These are phyloP conservation scores for Nomada fucata DNA, from an alignment of 2,888 invertebrate species.

Conservation along the genomic window DNA sequence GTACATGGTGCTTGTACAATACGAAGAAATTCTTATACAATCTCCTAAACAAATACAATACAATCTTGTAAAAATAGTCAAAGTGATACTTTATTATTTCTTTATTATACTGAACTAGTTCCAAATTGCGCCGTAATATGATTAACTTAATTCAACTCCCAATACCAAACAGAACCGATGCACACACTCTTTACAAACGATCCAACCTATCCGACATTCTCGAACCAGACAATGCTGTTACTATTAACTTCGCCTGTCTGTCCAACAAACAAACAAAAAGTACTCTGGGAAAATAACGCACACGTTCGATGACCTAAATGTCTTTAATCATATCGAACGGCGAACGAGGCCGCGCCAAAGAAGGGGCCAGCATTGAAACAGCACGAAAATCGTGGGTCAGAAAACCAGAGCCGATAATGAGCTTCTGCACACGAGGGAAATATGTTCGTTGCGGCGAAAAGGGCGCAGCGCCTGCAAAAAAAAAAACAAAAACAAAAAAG, in stretches of 20 bases:
- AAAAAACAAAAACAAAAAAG: neutral
- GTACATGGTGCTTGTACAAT: no score
- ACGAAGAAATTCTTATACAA: no score
- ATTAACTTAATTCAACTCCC: no score
- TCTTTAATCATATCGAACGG: conserved; percentile 16
- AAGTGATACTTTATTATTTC: no score
- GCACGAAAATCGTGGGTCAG: conserved; percentile 33
- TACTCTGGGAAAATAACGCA: neutral
- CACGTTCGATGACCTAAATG: conserved; percentile 19
- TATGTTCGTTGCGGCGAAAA: conserved; percentile 18
- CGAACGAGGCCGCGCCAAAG: neutral
- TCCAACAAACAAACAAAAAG: neutral
- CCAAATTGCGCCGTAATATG: no score
- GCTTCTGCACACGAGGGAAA: conserved; percentile 4
- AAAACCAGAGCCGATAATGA: conserved; percentile 30
- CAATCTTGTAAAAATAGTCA: no score
- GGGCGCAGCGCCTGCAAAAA: neutral
- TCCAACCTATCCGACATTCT: neutral
- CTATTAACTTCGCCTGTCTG: neutral
- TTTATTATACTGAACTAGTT: no score
- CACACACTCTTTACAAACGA: no score
- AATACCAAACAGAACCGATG: no score
- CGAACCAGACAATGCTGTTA: neutral
- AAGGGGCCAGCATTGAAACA: neutral
- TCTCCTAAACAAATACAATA: no score